These are phyloP conservation scores for Ecdyonurus torrentis DNA, from an alignment of 2,888 invertebrate species.

Conservation along the genomic window DNA sequence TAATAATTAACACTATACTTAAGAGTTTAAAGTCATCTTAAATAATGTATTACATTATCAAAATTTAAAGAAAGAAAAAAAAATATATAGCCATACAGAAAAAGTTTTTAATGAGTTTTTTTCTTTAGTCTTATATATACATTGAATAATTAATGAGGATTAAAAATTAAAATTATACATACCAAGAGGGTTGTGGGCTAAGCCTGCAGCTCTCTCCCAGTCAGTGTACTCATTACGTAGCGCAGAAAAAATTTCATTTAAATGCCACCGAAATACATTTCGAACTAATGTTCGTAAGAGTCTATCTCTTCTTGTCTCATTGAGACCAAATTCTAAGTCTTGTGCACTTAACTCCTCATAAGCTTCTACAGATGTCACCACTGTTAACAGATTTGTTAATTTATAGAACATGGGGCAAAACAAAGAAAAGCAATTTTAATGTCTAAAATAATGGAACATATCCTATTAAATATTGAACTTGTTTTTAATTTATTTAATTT, in stretches of 20 bases:
- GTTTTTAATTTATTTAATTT: too few species aligned
- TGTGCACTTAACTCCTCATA: conserved; percentile 60
- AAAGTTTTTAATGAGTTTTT: too few species aligned
- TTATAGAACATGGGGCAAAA: too few species aligned
- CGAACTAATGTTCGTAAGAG: conserved; percentile 57
- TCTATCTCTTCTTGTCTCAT: conserved; percentile 20
- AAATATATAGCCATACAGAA: background rate
- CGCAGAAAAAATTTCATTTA: conserved; percentile 88
- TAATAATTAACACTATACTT: too few species aligned
- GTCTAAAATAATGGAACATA: too few species aligned
- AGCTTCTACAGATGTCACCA: conserved; percentile 62
- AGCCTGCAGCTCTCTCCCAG: conserved; percentile 50
- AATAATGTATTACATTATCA: background rate
- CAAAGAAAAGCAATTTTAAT: too few species aligned
- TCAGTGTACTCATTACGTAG: conserved; percentile 91
- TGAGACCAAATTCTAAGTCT: conserved; percentile 54
- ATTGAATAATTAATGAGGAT: too few species aligned
- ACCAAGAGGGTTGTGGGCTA: background rate
- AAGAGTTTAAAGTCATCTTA: too few species aligned
- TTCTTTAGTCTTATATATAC: too few species aligned
- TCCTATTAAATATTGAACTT: too few species aligned
- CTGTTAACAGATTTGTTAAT: too few species aligned
- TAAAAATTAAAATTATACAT: too few species aligned
- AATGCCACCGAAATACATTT: conserved; percentile 86
- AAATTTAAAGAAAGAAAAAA: background rate